Base-by-base conservation (phyloP, 1,140 invertebrate species). In the Macrobrachium nipponense region DNA sequence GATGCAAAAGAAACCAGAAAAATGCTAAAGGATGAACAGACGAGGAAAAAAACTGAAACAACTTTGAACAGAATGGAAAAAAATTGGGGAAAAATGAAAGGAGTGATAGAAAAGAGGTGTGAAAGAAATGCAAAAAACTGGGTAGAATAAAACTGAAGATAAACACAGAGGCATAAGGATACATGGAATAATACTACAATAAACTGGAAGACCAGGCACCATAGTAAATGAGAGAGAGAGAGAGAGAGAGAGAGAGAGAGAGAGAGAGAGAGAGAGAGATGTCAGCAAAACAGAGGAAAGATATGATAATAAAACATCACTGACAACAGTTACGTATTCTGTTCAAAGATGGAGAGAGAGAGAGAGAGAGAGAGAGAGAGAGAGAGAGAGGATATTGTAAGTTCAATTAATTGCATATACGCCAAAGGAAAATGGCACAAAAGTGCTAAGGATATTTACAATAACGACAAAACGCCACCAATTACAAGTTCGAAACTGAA, bases 241-340 rank as follows among this genome's bases (percentile, higher is more conserved):
- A 58, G 51, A 58, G 36, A 76, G 44, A 75, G 44, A 75, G 44
- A 44, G 72, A 75, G 72, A 58, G 27, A 43, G 44, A 75, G 27
- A 75, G 51, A 72, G 68, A 72, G 68, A 72, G 68, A 72, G 68
- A 72, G 68, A 72, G 68, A 72, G 68, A 72, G 68, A 72, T n/a
- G n/a, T n/a, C n/a, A n/a, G n/a, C n/a, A n/a, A n/a, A n/a, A n/a
- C n/a, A n/a, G n/a, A n/a, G n/a, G n/a, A n/a, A n/a, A n/a, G n/a
- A n/a, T n/a, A n/a, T n/a, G n/a, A n/a, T n/a, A n/a, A n/a, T n/a
- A n/a, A n/a, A n/a, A n/a, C n/a, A n/a, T n/a, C n/a, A n/a, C n/a
- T n/a, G n/a, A n/a, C n/a, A n/a, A n/a, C n/a, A n/a, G n/a, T n/a
- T n/a, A n/a, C n/a, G n/a, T n/a, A n/a, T n/a, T n/a, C n/a, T n/a